Evolutionary conservation across 1,140 invertebrate genomes (phyloP).

Genomic region (Maniola jurtina): DNA sequence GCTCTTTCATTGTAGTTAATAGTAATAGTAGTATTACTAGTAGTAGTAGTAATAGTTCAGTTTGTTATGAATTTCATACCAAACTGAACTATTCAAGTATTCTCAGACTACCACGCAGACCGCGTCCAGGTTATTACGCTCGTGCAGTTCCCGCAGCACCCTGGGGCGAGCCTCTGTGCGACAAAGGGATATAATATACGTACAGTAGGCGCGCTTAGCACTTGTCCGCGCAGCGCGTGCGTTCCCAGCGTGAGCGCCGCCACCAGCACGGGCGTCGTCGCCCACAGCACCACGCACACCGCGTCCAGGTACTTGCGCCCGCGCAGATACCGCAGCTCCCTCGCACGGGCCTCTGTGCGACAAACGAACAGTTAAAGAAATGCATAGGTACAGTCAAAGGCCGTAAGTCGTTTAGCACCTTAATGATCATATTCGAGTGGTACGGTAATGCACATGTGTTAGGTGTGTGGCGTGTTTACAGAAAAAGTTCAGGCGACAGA

Average conservation of each 20-base stretch:
- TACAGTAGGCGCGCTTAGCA: constrained; percentile 90
- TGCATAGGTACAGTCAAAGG: no score
- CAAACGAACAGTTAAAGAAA: background rate
- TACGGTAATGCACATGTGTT: no score
- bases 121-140: constrained; percentile 96
- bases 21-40: no score
- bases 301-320: constrained; percentile 98
- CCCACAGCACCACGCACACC: constrained; percentile 99
- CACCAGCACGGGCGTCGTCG: constrained; percentile 97
- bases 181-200: constrained; percentile 13
- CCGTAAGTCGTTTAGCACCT: no score
- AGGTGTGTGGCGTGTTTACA: no score
- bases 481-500: no score
- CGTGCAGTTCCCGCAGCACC: constrained; percentile 89
- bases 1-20: no score
- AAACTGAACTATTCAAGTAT: no score
- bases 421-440: no score
- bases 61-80: no score
- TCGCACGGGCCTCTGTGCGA: constrained; percentile 80
- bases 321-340: constrained; percentile 88
- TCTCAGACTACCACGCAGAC: constrained; percentile 87
- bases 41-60: no score
- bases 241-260: constrained; percentile 94
- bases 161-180: constrained; percentile 78
- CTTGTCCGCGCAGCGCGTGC: constrained; percentile 91